Base-by-base conservation (phyloP, 2,113 vertebrate species). In the Dolichallabes microphthalmus region DNA sequence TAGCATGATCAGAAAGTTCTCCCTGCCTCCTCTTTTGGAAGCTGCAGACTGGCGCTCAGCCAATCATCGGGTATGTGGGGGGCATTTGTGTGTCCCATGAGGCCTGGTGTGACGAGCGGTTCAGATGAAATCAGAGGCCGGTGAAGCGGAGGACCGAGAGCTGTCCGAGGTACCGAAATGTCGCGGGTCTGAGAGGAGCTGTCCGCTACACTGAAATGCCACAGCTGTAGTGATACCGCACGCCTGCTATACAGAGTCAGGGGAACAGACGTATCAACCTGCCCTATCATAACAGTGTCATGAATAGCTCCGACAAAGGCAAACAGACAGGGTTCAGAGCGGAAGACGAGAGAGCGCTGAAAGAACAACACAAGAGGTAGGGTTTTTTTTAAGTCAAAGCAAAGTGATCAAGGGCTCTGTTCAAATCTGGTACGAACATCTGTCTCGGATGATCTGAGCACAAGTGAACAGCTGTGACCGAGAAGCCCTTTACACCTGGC, bases 151-250 rank as follows among this genome's bases (percentile, higher is more conserved):
- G 79, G 52, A 20, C 60, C 17, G 57, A 58, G 68, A 81, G 58
- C 71, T 87, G 27, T 60, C 80, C 82, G 32, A 57, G 61, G 81
- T 61, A n/a, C 79, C 84, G 82, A 84, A 82, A 83, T 50, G 77
- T 57, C 52, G 11, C 10, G n/a, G 20, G 20, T 78, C 61, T 61
- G 53, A 82, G 69, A 39, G 73, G 90, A 77, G 74, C 89, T 92
- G 88, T 93, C 93, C 86, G 7, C 86, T 88, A 92, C 92, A 88
- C 82, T 92, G 91, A 91, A 92, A 89, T 83, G 82, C 66, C 71
- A 85, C 17, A 39, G 81, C 80, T 75, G 63, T 55, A 76, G 64
- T 75, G 86, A 80, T 83, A 64, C 35, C 14, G 75, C n/a, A 3
- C 17, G 19, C 71, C 13, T 11, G 25, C 71, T 20, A 8, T 45